Conservation (phyloP, 2,113 vertebrate species). For the Ictalurus furcatus region DNA sequence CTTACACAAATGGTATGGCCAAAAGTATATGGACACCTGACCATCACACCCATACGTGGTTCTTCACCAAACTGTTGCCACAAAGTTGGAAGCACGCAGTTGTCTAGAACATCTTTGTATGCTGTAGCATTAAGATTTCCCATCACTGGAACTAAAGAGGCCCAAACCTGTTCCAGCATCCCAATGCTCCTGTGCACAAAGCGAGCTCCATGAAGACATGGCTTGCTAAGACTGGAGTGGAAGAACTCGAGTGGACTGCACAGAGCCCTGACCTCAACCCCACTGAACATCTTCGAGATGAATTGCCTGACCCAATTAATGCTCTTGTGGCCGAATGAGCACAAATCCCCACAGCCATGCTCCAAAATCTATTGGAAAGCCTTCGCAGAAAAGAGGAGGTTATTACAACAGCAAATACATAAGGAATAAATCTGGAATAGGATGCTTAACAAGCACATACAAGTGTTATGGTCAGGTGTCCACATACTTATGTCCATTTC, state of each 20-base stretch:
- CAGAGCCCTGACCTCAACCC: background rate
- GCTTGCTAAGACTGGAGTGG: background rate
- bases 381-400: background rate
- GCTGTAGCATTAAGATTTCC: too few species aligned
- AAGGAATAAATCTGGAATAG: background rate
- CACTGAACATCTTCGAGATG: background rate
- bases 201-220: background rate
- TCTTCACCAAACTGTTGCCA: background rate
- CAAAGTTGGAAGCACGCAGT: background rate
- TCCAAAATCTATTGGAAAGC: background rate
- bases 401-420: background rate
- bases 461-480: background rate
- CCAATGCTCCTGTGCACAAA: background rate
- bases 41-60: background rate
- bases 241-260: background rate
- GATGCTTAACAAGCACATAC: background rate
- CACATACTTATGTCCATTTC: background rate
- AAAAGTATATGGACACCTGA: background rate
- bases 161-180: background rate
- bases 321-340: background rate
- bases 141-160: too few species aligned
- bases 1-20: background rate
- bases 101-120: background rate
- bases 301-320: background rate
- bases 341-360: background rate